Evolutionary conservation across 2,888 invertebrate genomes (phyloP).

Genomic region (Plagodis pulveraria): DNA sequence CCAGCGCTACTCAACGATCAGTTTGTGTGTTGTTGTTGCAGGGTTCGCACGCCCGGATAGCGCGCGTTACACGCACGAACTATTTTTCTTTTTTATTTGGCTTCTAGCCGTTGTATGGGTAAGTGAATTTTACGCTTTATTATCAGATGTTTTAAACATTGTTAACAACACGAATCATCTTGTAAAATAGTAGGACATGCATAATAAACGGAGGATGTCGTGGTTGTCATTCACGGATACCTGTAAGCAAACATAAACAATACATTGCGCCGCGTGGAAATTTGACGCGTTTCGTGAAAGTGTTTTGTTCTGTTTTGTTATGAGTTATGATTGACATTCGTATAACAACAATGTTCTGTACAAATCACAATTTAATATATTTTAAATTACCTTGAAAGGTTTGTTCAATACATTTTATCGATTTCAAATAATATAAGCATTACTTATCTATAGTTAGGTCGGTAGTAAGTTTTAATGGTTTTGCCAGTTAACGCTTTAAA

Average conservation of each 20-base stretch:
- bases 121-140: constrained; percentile 49
- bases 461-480: constrained; percentile 5
- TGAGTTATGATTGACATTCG: constrained; percentile 3
- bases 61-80: constrained; percentile 71
- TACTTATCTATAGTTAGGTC: neutral
- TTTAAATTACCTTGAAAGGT: too few relatives aligned
- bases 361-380: constrained; percentile 1
- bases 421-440: too few relatives aligned
- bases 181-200: constrained; percentile 12
- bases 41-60: constrained; percentile 66
- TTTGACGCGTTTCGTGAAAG: constrained; percentile 28
- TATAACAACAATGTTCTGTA: neutral
- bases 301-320: constrained; percentile 2
- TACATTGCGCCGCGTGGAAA: constrained; percentile 28
- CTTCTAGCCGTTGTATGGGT: constrained; percentile 86
- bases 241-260: constrained; percentile 36
- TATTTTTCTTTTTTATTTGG: constrained; percentile 84
- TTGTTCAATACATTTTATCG: too few relatives aligned
- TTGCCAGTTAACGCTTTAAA: neutral
- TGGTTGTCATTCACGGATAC: constrained; percentile 11
- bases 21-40: constrained; percentile 69
- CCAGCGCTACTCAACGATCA: constrained; percentile 65
- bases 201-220: constrained; percentile 24
- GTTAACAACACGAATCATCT: neutral
- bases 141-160: neutral